phyloP scores from a whole-genome alignment of 2,797 vertebrate species.

The Ciconia nigra region DNA sequence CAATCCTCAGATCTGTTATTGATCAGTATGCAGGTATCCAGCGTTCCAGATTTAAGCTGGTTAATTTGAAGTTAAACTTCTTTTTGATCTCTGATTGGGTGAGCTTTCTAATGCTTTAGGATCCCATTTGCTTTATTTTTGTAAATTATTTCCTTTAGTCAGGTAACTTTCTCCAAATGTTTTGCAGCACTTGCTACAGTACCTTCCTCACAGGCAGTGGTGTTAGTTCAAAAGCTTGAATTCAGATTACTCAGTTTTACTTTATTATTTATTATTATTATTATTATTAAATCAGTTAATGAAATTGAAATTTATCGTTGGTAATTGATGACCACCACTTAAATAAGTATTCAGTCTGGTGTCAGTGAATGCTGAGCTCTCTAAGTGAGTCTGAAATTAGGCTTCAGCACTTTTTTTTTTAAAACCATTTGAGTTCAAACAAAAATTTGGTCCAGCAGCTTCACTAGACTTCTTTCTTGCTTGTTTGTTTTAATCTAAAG shows the following conservation, averaged over 20 bases:
- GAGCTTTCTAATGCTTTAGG: background rate
- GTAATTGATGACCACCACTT: background rate
- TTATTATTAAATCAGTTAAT: background rate
- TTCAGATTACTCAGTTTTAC: background rate
- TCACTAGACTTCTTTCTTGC: background rate
- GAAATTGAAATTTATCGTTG: background rate
- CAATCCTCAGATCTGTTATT: background rate
- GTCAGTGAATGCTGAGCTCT: background rate
- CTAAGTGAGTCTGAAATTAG: background rate
- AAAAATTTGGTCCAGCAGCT: background rate
- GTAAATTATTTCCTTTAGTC: background rate
- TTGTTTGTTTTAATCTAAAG: background rate
- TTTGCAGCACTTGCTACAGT: background rate
- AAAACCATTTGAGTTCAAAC: background rate
- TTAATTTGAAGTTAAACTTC: background rate
- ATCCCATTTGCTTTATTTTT: background rate
- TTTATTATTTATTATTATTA: no score
- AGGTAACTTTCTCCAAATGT: background rate
- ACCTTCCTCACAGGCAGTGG: background rate
- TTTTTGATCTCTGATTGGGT: background rate
- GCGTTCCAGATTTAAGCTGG: background rate
- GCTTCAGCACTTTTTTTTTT: background rate
- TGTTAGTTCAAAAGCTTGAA: background rate
- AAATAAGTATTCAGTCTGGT: background rate
- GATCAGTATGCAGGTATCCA: background rate